Base-by-base conservation (phyloP, 2,113 vertebrate genomes). In the Brevimyrus niger region DNA sequence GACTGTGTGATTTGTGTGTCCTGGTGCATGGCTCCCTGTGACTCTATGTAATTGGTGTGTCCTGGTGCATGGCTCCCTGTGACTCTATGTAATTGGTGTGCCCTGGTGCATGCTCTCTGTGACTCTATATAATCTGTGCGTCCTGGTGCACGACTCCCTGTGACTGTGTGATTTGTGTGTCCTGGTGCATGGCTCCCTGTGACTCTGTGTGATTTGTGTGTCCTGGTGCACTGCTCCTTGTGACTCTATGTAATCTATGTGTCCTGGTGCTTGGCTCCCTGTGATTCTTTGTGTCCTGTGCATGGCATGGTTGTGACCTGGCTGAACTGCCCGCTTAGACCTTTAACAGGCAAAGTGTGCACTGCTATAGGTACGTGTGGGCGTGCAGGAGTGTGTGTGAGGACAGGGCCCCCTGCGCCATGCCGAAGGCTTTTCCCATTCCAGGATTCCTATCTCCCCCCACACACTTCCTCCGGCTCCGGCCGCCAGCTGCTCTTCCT, bases 391-490 rank as follows among this genome's bases (percentile, higher is more conserved):
- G 50, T 89, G 38, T 53, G 44, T 17, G 4, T 88, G 61, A 3
- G 88, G 61, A 42, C 10, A 7, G 42, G 5, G 11, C 51, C 31
- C 44, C 7, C 48, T 35, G 47, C 46, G 10, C 3, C 51, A 55
- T 13, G 61, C 91, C 92, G 92, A 93, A 93, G 93, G 88, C 82
- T 91, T 94, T 94, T 93, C 92, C 94, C 87, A 91, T 92, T 90
- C 91, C 92, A 93, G 90, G 94, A 95, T 95, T 96, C 94, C 92
- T 94, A 92, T 80, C 91, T 93, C 89, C 93, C 93, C 94, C 94
- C 94, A 93, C 92, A 90, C 92, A 93, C 93, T 92, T 95, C 92
- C 92, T 94, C 93, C 92, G 92, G 89, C 61, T 91, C 92, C 91
- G 91, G 91, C 92, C 92, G 91, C 87, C 87, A 80, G 88, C 86